A percentile compares a stretch with the other conserved stretches of the same genome.
phyloP scores from a whole-genome alignment of 2,888 invertebrate genomes.

The Argyresthia goedartella region DNA sequence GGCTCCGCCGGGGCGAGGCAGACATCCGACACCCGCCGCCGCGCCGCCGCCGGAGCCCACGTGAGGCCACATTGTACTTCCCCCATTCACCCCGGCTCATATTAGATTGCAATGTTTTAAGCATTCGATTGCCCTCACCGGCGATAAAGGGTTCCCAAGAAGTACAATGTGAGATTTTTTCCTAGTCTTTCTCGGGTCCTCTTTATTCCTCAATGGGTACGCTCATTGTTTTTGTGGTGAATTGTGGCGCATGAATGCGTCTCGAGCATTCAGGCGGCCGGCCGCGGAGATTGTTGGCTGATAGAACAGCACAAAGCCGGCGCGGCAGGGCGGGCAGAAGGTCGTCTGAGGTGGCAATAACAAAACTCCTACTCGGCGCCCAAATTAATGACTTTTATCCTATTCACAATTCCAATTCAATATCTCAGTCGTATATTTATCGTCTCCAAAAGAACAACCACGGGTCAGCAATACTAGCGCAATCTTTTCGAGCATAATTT shows the following conservation, averaged over 20 bases:
- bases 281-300: conserved; percentile 53
- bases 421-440: too few species aligned
- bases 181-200: conserved; percentile 38
- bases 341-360: conserved; percentile 42
- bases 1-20: conserved; percentile 16
- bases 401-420: too few species aligned
- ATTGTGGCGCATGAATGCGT: conserved; percentile 60
- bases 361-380: conserved; percentile 47
- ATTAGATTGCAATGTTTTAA: conserved; percentile 67
- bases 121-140: conserved; percentile 65
- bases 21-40: conserved; percentile 37
- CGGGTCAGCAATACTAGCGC: too few species aligned
- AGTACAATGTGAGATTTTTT: conserved; percentile 51
- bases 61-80: conserved; percentile 28
- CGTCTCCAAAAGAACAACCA: too few species aligned
- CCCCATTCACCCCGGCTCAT: conserved; percentile 45
- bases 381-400: not conserved
- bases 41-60: conserved; percentile 16
- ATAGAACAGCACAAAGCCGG: conserved; percentile 44
- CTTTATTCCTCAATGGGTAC: conserved; percentile 56
- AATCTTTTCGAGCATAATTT: too few species aligned
- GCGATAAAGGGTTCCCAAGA: conserved; percentile 65
- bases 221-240: conserved; percentile 62
- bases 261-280: conserved; percentile 46
- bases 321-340: conserved; percentile 46